Conservation (phyloP, 2,797 vertebrate species). For the Pseudotriccus pelzelni region DNA sequence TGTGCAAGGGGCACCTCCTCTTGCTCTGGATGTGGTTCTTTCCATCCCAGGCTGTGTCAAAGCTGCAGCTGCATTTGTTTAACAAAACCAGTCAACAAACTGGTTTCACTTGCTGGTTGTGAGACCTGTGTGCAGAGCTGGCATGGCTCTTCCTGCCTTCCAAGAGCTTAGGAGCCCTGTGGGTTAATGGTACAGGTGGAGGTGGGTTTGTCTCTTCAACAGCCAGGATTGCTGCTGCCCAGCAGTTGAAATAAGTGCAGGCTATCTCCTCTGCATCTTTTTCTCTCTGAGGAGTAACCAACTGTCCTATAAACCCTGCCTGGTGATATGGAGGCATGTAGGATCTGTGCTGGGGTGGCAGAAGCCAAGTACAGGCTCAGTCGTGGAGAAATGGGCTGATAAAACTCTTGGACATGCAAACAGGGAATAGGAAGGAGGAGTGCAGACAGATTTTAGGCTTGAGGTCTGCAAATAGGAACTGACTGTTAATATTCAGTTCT, state of each 20-base stretch:
- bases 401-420: not conserved
- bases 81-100: constrained; percentile 43
- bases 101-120: constrained; percentile 2
- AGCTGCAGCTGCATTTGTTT: not conserved
- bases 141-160: fast-evolving
- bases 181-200: not conserved
- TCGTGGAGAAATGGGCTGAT: not conserved
- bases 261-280: not conserved
- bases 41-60: not conserved
- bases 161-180: not conserved
- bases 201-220: not conserved
- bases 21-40: not conserved
- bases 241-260: not conserved
- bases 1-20: not conserved
- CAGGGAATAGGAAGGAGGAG: not conserved
- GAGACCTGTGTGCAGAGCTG: not conserved
- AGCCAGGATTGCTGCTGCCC: not conserved
- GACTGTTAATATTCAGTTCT: fast-evolving
- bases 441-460: not conserved
- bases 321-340: not conserved
- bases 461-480: not conserved
- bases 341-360: not conserved
- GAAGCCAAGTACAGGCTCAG: not conserved
- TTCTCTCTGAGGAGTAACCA: not conserved
- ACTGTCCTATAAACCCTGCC: not conserved